Percentiles rank a stretch among this genome's conserved stretches.
Conservation (phyloP, 2,888 invertebrate genomes). For the Patella depressa region DNA sequence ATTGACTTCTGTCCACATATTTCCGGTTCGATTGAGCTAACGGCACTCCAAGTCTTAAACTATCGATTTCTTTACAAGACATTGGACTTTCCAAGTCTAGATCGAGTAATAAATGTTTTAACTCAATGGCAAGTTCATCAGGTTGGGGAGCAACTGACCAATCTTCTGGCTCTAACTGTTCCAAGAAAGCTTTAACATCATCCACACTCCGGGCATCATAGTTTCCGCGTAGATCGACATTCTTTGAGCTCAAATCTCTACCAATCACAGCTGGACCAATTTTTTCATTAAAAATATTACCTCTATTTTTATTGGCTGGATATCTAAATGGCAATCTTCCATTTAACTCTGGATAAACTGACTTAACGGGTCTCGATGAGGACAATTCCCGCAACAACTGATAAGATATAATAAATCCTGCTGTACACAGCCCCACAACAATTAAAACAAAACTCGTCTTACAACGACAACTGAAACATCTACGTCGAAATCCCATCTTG, state of each 20-base stretch:
- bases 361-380: background rate
- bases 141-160: constrained; percentile 56
- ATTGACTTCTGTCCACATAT: constrained; percentile 45
- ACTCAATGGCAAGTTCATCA: constrained; percentile 55
- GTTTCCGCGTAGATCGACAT: background rate
- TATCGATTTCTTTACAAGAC: constrained; percentile 57
- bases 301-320: background rate
- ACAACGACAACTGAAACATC: background rate
- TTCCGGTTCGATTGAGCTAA: constrained; percentile 46
- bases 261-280: background rate
- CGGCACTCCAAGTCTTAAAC: constrained; percentile 39
- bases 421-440: background rate
- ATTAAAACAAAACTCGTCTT: constrained; percentile 12
- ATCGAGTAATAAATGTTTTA: constrained; percentile 50
- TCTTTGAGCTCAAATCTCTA: background rate
- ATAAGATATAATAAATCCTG: background rate
- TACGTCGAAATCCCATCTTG: constrained; percentile 16
- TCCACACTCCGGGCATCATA: constrained; percentile 32
- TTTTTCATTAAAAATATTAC: background rate
- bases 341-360: background rate
- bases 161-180: constrained; percentile 46
- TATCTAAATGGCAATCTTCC: background rate
- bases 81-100: constrained; percentile 49
- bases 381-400: background rate
- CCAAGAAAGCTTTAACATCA: constrained; percentile 36